Evolutionary conservation across 2,113 vertebrate species (phyloP), one percentile per base, ranked within the genome.

Genomic region (Oxygymnocypris stewartii): DNA sequence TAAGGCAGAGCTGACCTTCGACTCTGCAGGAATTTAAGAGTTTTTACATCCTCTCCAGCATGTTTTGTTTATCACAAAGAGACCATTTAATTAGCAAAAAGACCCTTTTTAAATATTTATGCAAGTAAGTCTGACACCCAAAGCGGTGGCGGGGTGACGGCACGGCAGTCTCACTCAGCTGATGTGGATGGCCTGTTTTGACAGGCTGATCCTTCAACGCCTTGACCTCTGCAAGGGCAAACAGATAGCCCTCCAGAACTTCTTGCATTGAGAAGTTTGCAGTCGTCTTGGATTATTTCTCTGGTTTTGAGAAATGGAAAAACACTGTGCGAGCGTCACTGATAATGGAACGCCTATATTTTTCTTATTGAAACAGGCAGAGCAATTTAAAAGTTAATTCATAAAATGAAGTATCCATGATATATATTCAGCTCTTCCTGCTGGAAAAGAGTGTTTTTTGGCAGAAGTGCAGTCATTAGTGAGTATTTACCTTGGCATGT

Each of bases 51-150:
- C 54, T 79, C 83, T 86, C 77, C 8, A 51, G 42, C 28, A 61
- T 80, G 82, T 86, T 84, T 74, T 78, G 85, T 82, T 35, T 85
- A 88, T 81, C 75, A 76, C 86, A 90, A 89, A 92, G 87, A 84
- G 84, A 87, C 57, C 25, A 87, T 90, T 93, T 91, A 92, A 93
- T 93, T 93, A 93, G 90, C 89, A 87, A 91, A 91, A 90, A 92
- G 90, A 88, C 84, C 76, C 90, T 91, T 91, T 93, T 93, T 92
- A 91, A 94, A 93, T 94, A 94, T 93, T 94, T 89, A 91, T 92
- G 92, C 90, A 88, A 91, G 89, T 90, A 86, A 88, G 87, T 89
- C 88, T 90, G 91, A 94, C 90, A 90, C 91, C 91, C 88, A 90
- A 67, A 88, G 86, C 67, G 75, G n/a, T 90, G 87, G 89, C 87